Evolutionary conservation across 2,113 vertebrate genomes (phyloP), one percentile per base, ranked within the genome.

Genomic region (Mormyrus iriodes): DNA sequence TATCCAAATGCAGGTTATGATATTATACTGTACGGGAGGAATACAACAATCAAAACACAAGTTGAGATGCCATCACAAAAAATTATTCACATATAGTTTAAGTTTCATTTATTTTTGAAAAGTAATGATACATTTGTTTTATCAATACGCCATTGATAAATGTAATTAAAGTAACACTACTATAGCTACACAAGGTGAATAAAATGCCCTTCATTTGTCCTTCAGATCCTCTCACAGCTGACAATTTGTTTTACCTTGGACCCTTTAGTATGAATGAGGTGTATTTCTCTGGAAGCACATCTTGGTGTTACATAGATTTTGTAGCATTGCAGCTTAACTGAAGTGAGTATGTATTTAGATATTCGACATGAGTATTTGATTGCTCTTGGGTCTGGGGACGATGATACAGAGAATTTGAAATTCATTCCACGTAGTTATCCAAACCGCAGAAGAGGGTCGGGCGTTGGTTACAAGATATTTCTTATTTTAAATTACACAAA

Each of bases 121-220:
- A 24, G 39, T 48, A 84, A 84, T 48, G 0, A 84, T n/a, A 48
- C 24, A 48, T 84, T 84, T 48, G 24, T 44, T 24, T 42, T 44
- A 82, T 44, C 39, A 84, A 84, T 84, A 48, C 24, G 21, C n/a
- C 35, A 2, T 8, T 4, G 48, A 10, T 44, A n/a, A n/a, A 84
- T 84, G 39, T 13, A 84, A 44, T 21, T 84, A 2, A 46, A 44
- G 35, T 44, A 44, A 19, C 35, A 8, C 35, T n/a, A 24, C 55
- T 87, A 24, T 53, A 10, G 49, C 58, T 53, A 53, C 90, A 86
- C 46, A 88, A 27, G 44, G 85, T 49, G 15, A 89, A 90, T 48
- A 86, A 84, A 90, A 90, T 94, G 95, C 91, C 95, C 95, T 96
- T 96, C 93, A 91, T 91, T 89, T 95, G 95, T 91, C 95, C 95